Conservation (phyloP, 2,888 invertebrate genomes). For the Xylota sylvarum region DNA sequence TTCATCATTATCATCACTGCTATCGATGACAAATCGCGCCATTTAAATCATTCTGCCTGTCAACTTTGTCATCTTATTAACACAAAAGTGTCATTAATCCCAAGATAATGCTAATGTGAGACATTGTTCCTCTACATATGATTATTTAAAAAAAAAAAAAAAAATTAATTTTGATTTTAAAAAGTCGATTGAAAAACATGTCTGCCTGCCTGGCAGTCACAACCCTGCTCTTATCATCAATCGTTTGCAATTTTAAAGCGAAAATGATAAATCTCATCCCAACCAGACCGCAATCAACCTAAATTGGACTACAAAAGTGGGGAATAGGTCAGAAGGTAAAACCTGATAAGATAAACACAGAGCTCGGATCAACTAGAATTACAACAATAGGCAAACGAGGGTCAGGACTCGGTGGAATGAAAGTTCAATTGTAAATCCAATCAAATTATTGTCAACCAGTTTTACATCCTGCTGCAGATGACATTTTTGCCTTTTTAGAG, state of each 20-base stretch:
- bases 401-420: slow-evolving; percentile 24
- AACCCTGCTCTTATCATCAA: background rate
- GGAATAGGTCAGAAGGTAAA: slow-evolving; percentile 57
- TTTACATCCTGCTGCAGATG: slow-evolving; percentile 53
- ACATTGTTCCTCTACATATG: background rate
- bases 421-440: slow-evolving; percentile 70
- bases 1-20: background rate
- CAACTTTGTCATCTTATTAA: slow-evolving; percentile 3
- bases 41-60: slow-evolving; percentile 2
- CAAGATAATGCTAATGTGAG: slow-evolving; percentile 24
- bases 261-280: slow-evolving; percentile 22
- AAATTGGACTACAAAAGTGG: background rate
- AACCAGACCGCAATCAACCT: slow-evolving; percentile 15
- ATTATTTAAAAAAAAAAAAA: too few relatives aligned
- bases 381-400: slow-evolving; percentile 8
- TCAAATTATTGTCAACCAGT: slow-evolving; percentile 58
- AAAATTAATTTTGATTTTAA: too few relatives aligned
- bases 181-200: background rate
- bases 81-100: slow-evolving; percentile 41
- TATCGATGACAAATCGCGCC: background rate
- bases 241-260: background rate
- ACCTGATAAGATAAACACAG: slow-evolving; percentile 55
- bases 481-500: slow-evolving; percentile 11
- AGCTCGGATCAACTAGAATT: slow-evolving; percentile 22
- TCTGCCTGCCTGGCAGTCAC: background rate